Percentiles rank a stretch among this genome's conserved stretches.
Evolutionary conservation across 2,797 vertebrate species (phyloP).

Genomic region (Characodon lateralis): DNA sequence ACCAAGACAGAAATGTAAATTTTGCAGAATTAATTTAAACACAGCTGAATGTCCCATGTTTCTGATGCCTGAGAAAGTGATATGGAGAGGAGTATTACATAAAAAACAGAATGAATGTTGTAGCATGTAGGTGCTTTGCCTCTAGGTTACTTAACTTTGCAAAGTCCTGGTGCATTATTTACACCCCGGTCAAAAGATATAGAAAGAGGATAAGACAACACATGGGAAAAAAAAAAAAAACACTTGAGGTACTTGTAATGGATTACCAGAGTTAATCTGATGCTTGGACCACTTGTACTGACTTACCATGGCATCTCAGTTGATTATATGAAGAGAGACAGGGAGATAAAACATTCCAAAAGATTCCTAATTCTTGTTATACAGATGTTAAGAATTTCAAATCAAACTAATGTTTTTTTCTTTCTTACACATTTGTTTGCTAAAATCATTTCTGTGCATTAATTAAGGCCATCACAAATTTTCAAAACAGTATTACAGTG

Average conservation of each 20-base stretch:
- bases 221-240: constrained; percentile 29
- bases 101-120: neutral
- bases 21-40: constrained; percentile 11
- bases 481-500: neutral
- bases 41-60: constrained; percentile 11
- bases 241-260: constrained; percentile 32
- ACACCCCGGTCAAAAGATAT: constrained; percentile 52
- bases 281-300: constrained; percentile 7
- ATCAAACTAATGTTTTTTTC: neutral
- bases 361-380: neutral
- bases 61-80: constrained; percentile 11
- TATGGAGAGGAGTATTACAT: neutral
- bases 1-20: neutral
- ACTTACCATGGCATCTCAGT: neutral
- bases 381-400: neutral
- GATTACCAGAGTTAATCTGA: constrained; percentile 50
- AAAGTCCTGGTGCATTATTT: constrained; percentile 60
- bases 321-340: constrained; percentile 24
- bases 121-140: constrained; percentile 12
- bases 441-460: neutral
- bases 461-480: neutral
- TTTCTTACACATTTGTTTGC: neutral
- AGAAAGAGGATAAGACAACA: constrained; percentile 35
- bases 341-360: neutral
- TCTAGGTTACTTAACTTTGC: constrained; percentile 38